phyloP scores from a whole-genome alignment of 2,888 invertebrate species.

The Iselma pallidipennis region DNA sequence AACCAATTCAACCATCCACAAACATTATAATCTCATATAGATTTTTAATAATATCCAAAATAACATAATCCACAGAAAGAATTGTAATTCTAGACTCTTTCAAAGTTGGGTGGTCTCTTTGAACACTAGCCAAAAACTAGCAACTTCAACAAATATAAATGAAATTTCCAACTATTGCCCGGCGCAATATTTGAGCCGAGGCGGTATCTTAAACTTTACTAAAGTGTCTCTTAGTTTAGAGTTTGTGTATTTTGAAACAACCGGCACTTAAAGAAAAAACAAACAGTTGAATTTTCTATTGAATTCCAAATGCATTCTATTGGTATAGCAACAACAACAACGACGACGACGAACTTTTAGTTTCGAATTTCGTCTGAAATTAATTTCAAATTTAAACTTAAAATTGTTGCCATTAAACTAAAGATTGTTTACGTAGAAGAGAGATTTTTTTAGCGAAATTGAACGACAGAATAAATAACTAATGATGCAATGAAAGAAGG shows the following conservation, averaged over 20 bases:
- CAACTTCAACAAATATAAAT: constrained; percentile 6
- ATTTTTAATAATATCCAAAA: too few species aligned
- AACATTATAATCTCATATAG: too few species aligned
- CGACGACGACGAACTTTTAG: neutral
- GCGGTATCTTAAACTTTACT: constrained; percentile 22
- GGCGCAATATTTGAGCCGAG: constrained; percentile 19
- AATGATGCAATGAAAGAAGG: neutral
- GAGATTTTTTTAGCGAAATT: neutral
- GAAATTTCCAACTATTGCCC: constrained; percentile 22
- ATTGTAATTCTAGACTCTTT: neutral
- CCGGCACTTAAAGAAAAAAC: constrained; percentile 23
- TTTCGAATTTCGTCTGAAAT: neutral
- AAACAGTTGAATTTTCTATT: constrained; percentile 15
- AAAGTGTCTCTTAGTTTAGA: constrained; percentile 21
- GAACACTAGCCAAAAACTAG: neutral
- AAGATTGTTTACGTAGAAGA: neutral
- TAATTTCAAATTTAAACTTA: neutral
- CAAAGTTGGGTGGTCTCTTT: neutral
- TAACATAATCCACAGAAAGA: neutral
- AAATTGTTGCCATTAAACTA: neutral
- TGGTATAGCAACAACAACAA: neutral
- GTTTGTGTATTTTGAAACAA: constrained; percentile 25
- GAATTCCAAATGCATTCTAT: constrained; percentile 12
- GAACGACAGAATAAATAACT: too few species aligned
- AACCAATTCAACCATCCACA: too few species aligned